phyloP scores from a whole-genome alignment of 2,113 vertebrate genomes.

The Phainopepla nitens region DNA sequence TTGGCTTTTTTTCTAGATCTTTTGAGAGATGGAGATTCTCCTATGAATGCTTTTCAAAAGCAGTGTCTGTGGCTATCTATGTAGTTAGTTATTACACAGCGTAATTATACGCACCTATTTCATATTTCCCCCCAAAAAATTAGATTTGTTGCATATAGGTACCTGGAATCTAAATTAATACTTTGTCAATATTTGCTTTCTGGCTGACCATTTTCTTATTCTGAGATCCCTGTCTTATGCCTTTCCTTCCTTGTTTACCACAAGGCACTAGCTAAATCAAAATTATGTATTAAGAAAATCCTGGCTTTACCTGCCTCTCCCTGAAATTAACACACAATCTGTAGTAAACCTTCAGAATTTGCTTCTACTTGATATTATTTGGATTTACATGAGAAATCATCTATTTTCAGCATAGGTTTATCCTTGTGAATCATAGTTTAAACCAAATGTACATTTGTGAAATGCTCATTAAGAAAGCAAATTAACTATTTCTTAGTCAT shows the following conservation, averaged over 20 bases:
- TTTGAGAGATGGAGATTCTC: not conserved
- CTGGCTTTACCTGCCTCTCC: not conserved
- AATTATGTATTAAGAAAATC: not conserved
- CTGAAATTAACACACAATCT: not conserved
- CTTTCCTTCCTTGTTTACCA: not conserved
- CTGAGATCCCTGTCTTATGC: not conserved
- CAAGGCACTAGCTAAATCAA: not conserved
- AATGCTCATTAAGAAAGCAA: not conserved
- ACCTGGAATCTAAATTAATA: not conserved
- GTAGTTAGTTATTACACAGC: not conserved
- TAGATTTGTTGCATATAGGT: not conserved
- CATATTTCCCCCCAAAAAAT: not conserved
- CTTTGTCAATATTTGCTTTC: not conserved
- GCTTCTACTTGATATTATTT: not conserved
- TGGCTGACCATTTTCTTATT: not conserved
- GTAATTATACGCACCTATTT: not conserved
- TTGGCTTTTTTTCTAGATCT: not conserved
- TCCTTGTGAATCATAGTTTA: not conserved
- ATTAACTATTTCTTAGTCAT: not conserved
- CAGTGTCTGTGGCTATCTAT: not conserved
- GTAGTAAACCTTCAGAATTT: not conserved
- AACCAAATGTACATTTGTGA: not conserved
- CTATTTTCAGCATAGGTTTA: not conserved
- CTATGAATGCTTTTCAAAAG: not conserved
- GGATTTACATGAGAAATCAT: not conserved